Base-by-base conservation (phyloP, 2,797 vertebrate genomes). In the Dallia pectoralis region DNA sequence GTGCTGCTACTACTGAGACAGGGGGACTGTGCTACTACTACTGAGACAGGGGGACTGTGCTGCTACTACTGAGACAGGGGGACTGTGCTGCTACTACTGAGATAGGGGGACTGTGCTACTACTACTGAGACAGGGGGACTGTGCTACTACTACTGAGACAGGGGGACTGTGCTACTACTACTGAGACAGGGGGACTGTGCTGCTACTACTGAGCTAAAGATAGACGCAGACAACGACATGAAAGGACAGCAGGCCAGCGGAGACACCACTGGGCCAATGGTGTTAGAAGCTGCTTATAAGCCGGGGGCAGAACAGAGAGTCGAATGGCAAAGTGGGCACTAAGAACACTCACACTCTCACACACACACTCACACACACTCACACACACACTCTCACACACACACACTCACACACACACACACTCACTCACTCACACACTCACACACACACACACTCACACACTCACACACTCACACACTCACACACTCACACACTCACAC, bases 191-290 rank as follows among this genome's bases (percentile, higher is more conserved):
- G 77, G 61, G 76, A 76, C 69, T 59, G n/a, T n/a, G n/a, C n/a
- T n/a, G 77, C 75, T 32, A 62, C 70, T 63, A 53, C 74, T 22
- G 33, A 7, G 81, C 86, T 84, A 81, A 87, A 91, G 82, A 87
- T 81, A 83, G 82, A 82, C 74, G 12, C 68, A 75, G 65, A 74
- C 74, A 56, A 76, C 69, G 76, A 74, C 70, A 82, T 80, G 22
- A 72, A 63, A 62, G 25, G 68, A 71, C 73, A 69, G 78, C 3
- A 67, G 69, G 75, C 77, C 78, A 9, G 18, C 16, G 79, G 29
- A 75, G 22, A 51, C 14, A 15, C 18, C 59, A n/a, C n/a, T n/a
- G n/a, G 71, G 56, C 61, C 29, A 73, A 65, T 25, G 2, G 33
- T 74, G 68, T 72, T 79, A 64, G 74, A 76, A 59, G 29, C 2